Conservation (phyloP, 2,888 invertebrate species). For the Spodoptera exigua region DNA sequence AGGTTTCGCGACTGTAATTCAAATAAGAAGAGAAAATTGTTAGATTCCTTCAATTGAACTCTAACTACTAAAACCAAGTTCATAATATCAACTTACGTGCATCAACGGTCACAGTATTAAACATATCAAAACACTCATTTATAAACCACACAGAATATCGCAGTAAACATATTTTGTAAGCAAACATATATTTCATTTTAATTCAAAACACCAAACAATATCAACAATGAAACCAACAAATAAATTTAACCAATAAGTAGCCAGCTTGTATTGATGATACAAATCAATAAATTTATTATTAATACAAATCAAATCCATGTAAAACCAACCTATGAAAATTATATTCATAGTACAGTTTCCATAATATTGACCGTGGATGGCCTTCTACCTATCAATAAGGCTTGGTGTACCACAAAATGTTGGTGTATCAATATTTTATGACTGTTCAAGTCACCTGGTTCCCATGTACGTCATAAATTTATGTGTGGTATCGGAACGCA, state of each 20-base stretch:
- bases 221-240: neutral
- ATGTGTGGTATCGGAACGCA: constrained; percentile 70
- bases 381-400: constrained; percentile 32
- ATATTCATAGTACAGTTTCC: constrained; percentile 1
- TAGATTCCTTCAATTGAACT: too few species aligned
- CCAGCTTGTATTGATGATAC: neutral
- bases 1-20: too few species aligned
- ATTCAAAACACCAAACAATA: too few species aligned
- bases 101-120: too few species aligned
- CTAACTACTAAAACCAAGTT: too few species aligned
- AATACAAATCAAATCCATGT: neutral
- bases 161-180: too few species aligned
- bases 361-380: constrained; percentile 18
- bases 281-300: neutral
- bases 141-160: too few species aligned
- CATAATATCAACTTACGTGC: too few species aligned
- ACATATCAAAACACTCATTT: too few species aligned
- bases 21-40: too few species aligned
- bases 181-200: too few species aligned
- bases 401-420: constrained; percentile 48
- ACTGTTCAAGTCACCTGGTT: constrained; percentile 71
- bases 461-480: constrained; percentile 70
- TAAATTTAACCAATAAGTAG: neutral
- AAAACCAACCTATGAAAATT: constrained; percentile 2
- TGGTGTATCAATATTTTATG: constrained; percentile 62